These are phyloP conservation scores for Heliconius eleuchia DNA, from an alignment of 1,140 invertebrate species.

Conservation along the genomic window DNA sequence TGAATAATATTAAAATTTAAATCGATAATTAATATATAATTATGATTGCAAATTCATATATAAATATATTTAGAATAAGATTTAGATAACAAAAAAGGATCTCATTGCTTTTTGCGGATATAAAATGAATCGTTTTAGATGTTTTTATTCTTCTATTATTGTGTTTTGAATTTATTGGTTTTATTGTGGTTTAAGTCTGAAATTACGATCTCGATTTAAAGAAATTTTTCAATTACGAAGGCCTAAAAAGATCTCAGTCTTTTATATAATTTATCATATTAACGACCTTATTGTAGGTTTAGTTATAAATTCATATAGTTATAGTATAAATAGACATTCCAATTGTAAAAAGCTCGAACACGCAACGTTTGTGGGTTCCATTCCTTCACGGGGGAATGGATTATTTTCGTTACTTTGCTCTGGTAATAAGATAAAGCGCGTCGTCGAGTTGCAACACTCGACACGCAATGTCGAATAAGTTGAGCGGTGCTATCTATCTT, in stretches of 20 bases:
- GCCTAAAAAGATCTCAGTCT: conserved; percentile 8
- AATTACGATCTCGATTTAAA: neutral
- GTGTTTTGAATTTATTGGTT: neutral
- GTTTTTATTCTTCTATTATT: neutral
- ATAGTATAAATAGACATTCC: neutral
- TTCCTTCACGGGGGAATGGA: too few relatives aligned
- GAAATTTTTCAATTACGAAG: neutral
- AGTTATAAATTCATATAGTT: neutral
- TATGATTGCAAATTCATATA: too few relatives aligned
- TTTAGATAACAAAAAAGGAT: too few relatives aligned
- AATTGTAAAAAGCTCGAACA: neutral
- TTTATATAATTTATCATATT: neutral
- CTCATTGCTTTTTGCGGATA: neutral
- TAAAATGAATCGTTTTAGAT: neutral
- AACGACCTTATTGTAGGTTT: neutral
- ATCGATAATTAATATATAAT: too few relatives aligned
- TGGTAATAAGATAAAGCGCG: too few relatives aligned
- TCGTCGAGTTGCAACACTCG: too few relatives aligned
- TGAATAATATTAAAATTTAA: too few relatives aligned
- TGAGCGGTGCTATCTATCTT: too few relatives aligned
- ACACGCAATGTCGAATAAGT: too few relatives aligned
- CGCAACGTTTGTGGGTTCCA: too few relatives aligned
- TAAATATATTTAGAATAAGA: too few relatives aligned
- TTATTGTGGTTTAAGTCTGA: neutral
- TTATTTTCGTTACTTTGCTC: too few relatives aligned